A percentile compares a stretch with the other conserved stretches of the same genome.
Conservation (phyloP, 2,797 vertebrate genomes). For the Pelochelys cantorii region DNA sequence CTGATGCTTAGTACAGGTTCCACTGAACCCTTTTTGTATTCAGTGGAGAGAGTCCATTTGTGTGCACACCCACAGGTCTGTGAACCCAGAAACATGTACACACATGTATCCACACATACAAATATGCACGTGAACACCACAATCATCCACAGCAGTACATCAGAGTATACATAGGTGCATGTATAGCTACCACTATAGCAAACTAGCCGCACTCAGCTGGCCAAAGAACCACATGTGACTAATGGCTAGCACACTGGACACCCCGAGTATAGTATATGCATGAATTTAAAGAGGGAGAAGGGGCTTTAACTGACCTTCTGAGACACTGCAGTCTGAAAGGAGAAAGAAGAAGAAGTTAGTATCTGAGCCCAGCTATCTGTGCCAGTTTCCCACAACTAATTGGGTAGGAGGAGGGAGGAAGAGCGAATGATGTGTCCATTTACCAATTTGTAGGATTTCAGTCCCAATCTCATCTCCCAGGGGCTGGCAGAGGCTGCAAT, state of each 20-base stretch:
- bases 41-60: not conserved
- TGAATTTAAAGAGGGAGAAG: too few species aligned
- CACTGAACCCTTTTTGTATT: not conserved
- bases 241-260: too few species aligned
- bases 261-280: too few species aligned
- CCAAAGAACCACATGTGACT: too few species aligned
- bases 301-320: not conserved
- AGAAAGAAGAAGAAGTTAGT: not conserved
- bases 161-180: not conserved
- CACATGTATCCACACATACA: not conserved
- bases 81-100: not conserved
- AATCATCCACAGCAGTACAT: not conserved
- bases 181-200: not conserved
- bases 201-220: too few species aligned
- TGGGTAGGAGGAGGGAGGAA: rapidly evolving
- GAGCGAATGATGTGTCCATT: not conserved
- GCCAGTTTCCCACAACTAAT: too few species aligned
- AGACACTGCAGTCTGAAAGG: not conserved
- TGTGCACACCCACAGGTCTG: too few species aligned
- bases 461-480: not conserved
- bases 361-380: not conserved
- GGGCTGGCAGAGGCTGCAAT: rapidly evolving
- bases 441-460: not conserved
- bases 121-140: not conserved
- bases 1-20: not conserved